Percentiles rank a stretch among this genome's conserved stretches.
Conservation (phyloP, 2,888 invertebrate genomes). For the Andrena trimmerana region DNA sequence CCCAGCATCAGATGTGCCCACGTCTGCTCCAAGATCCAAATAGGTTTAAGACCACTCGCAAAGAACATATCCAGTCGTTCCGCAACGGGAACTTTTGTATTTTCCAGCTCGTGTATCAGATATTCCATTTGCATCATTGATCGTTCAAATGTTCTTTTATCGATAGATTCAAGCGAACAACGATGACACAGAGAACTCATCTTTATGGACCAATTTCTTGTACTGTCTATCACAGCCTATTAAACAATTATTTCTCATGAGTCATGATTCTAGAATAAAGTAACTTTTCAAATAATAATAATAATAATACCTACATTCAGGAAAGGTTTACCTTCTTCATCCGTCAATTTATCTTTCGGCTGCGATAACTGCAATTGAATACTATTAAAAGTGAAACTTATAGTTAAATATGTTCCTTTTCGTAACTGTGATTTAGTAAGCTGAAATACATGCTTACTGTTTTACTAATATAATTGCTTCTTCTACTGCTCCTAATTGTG, state of each 20-base stretch:
- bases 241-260: slow-evolving; percentile 31
- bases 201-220: slow-evolving; percentile 89
- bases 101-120: slow-evolving; percentile 88
- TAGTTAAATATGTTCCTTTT: slow-evolving; percentile 11
- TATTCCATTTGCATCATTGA: slow-evolving; percentile 95
- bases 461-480: slow-evolving; percentile 93
- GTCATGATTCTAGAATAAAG: not conserved
- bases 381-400: slow-evolving; percentile 84
- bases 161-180: slow-evolving; percentile 91
- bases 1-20: slow-evolving; percentile 92
- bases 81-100: slow-evolving; percentile 83
- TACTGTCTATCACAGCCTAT: slow-evolving; percentile 83
- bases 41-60: slow-evolving; percentile 90
- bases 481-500: slow-evolving; percentile 89
- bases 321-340: slow-evolving; percentile 94
- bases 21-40: slow-evolving; percentile 92
- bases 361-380: slow-evolving; percentile 91
- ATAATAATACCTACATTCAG: slow-evolving; percentile 84
- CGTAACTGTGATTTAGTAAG: slow-evolving; percentile 24
- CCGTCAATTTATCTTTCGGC: slow-evolving; percentile 92
- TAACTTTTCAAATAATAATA: not conserved
- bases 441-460: slow-evolving; percentile 86
- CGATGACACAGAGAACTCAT: slow-evolving; percentile 91
- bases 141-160: slow-evolving; percentile 94
- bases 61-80: slow-evolving; percentile 88